Percentiles rank a stretch among this genome's conserved stretches.
These are phyloP conservation scores for Tarsius wallacei DNA, from an alignment of 2,797 vertebrate genomes.

Conservation along the genomic window DNA sequence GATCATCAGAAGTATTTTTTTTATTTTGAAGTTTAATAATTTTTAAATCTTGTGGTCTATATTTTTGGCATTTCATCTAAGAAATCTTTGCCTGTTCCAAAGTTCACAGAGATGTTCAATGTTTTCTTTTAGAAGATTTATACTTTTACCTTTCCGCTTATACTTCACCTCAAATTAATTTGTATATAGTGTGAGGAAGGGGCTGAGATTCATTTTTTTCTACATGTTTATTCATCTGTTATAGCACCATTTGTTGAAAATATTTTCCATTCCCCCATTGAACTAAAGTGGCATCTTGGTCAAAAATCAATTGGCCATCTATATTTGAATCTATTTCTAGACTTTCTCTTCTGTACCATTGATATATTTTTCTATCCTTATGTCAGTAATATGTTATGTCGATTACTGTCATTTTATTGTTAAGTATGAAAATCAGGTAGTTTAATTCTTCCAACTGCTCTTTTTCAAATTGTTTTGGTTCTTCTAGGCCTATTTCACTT, in stretches of 20 bases:
- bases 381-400: not conserved
- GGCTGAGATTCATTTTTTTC: not conserved
- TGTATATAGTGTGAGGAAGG: not conserved
- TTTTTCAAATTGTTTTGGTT: not conserved
- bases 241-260: not conserved
- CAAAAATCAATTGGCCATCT: conserved; percentile 1
- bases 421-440: conserved; percentile 34
- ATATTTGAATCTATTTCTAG: not conserved
- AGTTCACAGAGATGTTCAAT: not conserved
- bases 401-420: not conserved
- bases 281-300: not conserved
- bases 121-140: conserved; percentile 38
- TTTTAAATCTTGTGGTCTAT: not conserved
- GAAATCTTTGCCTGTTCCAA: not conserved
- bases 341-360: not conserved
- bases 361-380: not conserved
- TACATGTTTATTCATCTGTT: not conserved
- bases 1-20: not conserved
- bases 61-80: not conserved
- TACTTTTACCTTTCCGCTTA: not conserved
- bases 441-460: not conserved
- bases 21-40: not conserved
- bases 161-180: conserved; percentile 4
- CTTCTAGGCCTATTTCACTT: not conserved
- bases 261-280: not conserved